A percentile compares a stretch with the other conserved stretches of the same genome.
These are phyloP conservation scores for Lontra canadensis DNA, from an alignment of 2,113 vertebrate genomes.

Conservation along the genomic window DNA sequence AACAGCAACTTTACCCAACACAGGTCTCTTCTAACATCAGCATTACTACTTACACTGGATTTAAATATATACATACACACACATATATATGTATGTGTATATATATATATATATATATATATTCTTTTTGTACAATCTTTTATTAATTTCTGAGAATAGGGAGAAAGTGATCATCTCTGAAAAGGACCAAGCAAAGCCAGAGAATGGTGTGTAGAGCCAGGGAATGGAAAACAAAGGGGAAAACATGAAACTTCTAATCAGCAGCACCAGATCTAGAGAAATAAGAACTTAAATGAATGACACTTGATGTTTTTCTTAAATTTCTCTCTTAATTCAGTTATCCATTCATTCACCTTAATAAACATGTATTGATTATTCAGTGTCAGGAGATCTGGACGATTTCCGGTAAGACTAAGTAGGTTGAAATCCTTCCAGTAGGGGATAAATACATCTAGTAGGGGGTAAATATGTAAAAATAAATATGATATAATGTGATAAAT, in stretches of 20 bases:
- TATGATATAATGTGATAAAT: not conserved
- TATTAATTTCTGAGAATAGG: not conserved
- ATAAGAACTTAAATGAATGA: not conserved
- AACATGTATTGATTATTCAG: not conserved
- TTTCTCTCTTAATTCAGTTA: not conserved
- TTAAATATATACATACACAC: not conserved
- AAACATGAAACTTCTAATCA: not conserved
- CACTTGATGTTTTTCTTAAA: not conserved
- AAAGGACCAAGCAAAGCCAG: not conserved
- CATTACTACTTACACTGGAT: not conserved
- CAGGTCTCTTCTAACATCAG: not conserved
- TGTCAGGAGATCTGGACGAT: not conserved
- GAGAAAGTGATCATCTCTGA: not conserved
- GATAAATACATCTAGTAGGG: not conserved
- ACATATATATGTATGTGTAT: not conserved
- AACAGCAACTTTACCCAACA: not conserved
- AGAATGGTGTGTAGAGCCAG: not conserved
- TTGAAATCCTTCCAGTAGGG: not conserved
- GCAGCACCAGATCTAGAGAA: not conserved
- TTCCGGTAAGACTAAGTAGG: not conserved
- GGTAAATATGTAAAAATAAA: not conserved
- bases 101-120: accelerated
- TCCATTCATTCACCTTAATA: not conserved
- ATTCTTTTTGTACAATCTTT: not conserved
- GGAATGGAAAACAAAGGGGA: not conserved